These are phyloP conservation scores for Sinella curviseta DNA, from an alignment of 1,140 invertebrate genomes.

Conservation along the genomic window DNA sequence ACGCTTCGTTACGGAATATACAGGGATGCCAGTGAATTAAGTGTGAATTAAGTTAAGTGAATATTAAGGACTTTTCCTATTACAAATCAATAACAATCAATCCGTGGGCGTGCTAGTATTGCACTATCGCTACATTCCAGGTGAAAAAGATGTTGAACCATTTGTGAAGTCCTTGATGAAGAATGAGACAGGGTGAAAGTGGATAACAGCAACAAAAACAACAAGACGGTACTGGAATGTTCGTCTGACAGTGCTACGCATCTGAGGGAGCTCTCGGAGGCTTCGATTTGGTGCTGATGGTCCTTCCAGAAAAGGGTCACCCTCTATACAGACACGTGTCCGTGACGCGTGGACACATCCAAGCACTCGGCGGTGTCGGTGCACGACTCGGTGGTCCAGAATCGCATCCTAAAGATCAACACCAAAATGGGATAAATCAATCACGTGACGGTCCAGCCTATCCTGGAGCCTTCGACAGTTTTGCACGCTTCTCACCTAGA, in stretches of 20 bases:
- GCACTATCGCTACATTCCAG: not conserved
- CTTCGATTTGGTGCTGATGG: not conserved
- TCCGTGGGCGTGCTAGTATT: conserved; percentile 30
- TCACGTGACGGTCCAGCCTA: conserved; percentile 60
- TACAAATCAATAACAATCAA: not conserved
- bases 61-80: conserved; percentile 35
- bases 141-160: not conserved
- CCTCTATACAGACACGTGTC: conserved; percentile 51
- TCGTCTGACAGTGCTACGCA: not conserved
- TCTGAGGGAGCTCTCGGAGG: not conserved
- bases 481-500: conserved; percentile 52
- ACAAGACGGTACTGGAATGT: not conserved
- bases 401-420: conserved; percentile 82
- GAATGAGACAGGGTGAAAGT: not conserved
- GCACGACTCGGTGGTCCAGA: conserved; percentile 60
- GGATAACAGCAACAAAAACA: not conserved
- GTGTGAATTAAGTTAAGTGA: conserved; percentile 24
- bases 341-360: no score
- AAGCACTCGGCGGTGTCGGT: conserved; percentile 60
- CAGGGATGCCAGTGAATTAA: no score
- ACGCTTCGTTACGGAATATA: not conserved
- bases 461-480: conserved; percentile 25
- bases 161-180: not conserved
- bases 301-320: conserved; percentile 22
- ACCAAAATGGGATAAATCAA: conserved; percentile 83